Percentiles rank a stretch among this genome's conserved stretches.
phyloP scores from a whole-genome alignment of 2,797 vertebrate genomes.

The Xenopus petersii region DNA sequence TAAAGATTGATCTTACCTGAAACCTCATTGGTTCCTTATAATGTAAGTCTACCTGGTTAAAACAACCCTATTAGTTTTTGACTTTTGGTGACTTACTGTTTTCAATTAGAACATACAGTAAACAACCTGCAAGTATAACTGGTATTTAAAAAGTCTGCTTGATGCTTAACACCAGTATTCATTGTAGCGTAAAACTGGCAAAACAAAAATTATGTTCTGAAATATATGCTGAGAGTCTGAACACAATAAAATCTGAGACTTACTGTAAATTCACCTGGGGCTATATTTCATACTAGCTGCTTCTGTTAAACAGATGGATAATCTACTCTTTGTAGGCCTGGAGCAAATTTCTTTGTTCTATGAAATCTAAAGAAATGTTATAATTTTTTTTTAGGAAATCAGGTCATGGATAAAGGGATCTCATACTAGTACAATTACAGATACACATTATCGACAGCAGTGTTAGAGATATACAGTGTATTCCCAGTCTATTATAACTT shows the following conservation, averaged over 20 bases:
- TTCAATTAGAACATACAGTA: too few species aligned
- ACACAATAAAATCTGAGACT: slow-evolving; percentile 25
- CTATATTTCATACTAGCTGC: slow-evolving; percentile 40
- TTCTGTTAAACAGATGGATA: slow-evolving; percentile 45
- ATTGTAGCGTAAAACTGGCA: background rate
- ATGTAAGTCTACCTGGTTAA: too few species aligned
- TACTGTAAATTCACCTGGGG: slow-evolving; percentile 38
- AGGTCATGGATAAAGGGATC: slow-evolving; percentile 35
- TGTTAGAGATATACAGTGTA: background rate
- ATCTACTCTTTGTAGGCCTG: slow-evolving; percentile 42
- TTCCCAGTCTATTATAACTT: background rate
- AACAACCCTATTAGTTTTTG: too few species aligned
- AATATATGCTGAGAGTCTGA: slow-evolving; percentile 8
- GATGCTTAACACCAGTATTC: too few species aligned
- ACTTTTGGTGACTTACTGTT: too few species aligned
- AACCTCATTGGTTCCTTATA: too few species aligned
- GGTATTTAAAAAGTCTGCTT: too few species aligned
- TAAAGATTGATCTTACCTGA: too few species aligned
- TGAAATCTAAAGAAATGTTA: slow-evolving; percentile 17
- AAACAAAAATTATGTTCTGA: slow-evolving; percentile 3
- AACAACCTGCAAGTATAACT: too few species aligned
- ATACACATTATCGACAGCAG: slow-evolving; percentile 14
- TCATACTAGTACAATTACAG: slow-evolving; percentile 12
- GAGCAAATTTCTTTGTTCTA: slow-evolving; percentile 40
- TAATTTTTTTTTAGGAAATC: slow-evolving; percentile 27